Percentiles rank a stretch among this genome's conserved stretches.
Evolutionary conservation across 2,113 vertebrate species (phyloP).

Genomic region (Perca fluviatilis): DNA sequence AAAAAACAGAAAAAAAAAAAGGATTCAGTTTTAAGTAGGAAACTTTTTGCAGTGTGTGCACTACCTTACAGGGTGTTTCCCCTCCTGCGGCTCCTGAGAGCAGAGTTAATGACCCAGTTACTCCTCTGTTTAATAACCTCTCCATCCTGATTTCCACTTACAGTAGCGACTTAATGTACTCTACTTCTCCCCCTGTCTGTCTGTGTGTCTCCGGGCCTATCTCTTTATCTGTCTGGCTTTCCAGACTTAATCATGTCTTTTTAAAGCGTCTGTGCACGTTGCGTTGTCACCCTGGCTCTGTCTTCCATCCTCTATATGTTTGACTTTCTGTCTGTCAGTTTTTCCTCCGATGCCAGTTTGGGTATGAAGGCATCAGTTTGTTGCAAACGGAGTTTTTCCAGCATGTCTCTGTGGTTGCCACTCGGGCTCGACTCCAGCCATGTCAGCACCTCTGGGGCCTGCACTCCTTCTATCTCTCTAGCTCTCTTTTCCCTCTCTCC

Average conservation of each 20-base stretch:
- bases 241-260: constrained; percentile 23
- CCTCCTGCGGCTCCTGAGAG: constrained; percentile 23
- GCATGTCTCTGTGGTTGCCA: constrained; percentile 24
- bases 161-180: constrained; percentile 35
- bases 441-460: background rate
- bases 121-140: constrained; percentile 58
- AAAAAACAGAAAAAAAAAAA: background rate
- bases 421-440: constrained; percentile 23
- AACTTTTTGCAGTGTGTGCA: constrained; percentile 44
- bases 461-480: constrained; percentile 16
- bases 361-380: background rate
- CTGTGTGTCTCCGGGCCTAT: constrained; percentile 28
- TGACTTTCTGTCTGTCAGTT: background rate
- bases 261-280: constrained; percentile 8
- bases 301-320: constrained; percentile 4
- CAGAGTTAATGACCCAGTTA: constrained; percentile 55
- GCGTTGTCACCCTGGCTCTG: background rate
- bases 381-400: constrained; percentile 16
- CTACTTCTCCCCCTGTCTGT: constrained; percentile 25
- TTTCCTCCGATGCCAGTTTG: background rate
- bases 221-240: constrained; percentile 51
- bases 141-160: constrained; percentile 47
- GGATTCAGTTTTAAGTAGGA: background rate
- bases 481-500: background rate
- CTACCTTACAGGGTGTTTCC: constrained; percentile 33